Percentiles rank a stretch among this genome's conserved stretches.
phyloP scores from a whole-genome alignment of 2,888 invertebrate species.

The Druceiella hillmani region DNA sequence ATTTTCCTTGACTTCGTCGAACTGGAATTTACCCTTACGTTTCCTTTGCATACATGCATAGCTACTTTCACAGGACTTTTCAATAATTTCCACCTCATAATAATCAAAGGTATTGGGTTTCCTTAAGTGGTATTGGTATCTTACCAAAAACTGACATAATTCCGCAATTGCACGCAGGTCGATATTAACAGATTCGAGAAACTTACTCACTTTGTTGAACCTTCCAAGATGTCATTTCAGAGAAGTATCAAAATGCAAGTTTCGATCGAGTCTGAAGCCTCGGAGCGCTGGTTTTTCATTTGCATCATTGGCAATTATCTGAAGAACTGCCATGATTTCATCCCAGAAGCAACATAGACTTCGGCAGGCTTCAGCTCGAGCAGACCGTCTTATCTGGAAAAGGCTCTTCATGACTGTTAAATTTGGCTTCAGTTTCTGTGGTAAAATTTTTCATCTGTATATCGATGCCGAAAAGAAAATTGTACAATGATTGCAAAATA shows the following conservation, averaged over 20 bases:
- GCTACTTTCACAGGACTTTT: constrained; percentile 7
- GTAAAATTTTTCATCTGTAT: constrained; percentile 1
- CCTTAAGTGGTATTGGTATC: constrained; percentile 5
- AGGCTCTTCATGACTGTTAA: constrained; percentile 14
- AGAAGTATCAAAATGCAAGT: constrained; percentile 15
- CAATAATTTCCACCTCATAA: constrained; percentile 9
- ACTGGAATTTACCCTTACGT: constrained; percentile 9
- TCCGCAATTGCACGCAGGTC: constrained; percentile 16
- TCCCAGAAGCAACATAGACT: constrained; percentile 14
- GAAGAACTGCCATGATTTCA: constrained; percentile 11
- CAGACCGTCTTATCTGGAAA: constrained; percentile 17
- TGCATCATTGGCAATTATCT: constrained; percentile 13
- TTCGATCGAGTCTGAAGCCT: constrained; percentile 16
- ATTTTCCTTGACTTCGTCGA: constrained; percentile 15
- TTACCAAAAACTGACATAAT: constrained; percentile 13
- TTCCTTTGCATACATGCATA: too few species aligned
- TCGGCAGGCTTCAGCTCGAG: constrained; percentile 16
- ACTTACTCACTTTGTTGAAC: constrained; percentile 17
- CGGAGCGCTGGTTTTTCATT: constrained; percentile 16
- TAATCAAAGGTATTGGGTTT: constrained; percentile 9
- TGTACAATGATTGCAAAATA: too few species aligned
- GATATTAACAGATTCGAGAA: constrained; percentile 14
- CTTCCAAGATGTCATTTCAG: constrained; percentile 17
- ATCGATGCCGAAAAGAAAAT: too few species aligned
- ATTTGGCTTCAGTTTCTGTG: constrained; percentile 10